A percentile compares a stretch with the other conserved stretches of the same genome.
These are phyloP conservation scores for Zhuqinia jingwanae DNA, from an alignment of 2,888 invertebrate species.

Conservation along the genomic window DNA sequence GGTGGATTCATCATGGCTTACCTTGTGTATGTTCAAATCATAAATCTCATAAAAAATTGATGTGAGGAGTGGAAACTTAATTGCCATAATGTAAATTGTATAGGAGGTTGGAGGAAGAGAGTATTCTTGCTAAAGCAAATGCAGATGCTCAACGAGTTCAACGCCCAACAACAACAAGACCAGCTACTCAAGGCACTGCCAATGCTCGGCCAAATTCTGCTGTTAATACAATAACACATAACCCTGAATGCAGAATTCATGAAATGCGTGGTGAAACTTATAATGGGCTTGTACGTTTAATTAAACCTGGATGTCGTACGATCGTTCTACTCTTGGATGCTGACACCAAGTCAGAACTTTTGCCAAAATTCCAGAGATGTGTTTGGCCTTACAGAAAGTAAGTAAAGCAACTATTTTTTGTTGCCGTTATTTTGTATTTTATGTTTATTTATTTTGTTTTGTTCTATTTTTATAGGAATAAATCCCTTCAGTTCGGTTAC, in stretches of 20 bases:
- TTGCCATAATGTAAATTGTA: neutral
- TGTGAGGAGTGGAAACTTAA: neutral
- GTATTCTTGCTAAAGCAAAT: constrained; percentile 78
- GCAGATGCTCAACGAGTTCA: constrained; percentile 74
- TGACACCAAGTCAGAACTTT: constrained; percentile 91
- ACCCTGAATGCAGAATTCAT: constrained; percentile 90
- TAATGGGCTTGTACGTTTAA: constrained; percentile 93
- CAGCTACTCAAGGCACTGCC: constrained; percentile 58
- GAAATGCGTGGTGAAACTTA: constrained; percentile 97
- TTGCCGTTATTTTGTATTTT: neutral
- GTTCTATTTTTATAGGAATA: constrained; percentile 87
- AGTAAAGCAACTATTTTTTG: constrained; percentile 81
- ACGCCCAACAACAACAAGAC: constrained; percentile 63
- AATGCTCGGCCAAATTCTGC: constrained; percentile 60
- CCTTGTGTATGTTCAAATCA: constrained; percentile 84
- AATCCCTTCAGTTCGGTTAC: constrained; percentile 96
- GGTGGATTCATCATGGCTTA: constrained; percentile 94
- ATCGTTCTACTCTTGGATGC: constrained; percentile 94
- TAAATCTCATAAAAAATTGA: constrained; percentile 2
- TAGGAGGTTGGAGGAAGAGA: constrained; percentile 77
- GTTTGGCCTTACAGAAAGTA: constrained; percentile 98
- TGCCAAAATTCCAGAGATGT: constrained; percentile 95
- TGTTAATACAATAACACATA: constrained; percentile 78
- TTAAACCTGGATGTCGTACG: constrained; percentile 97
- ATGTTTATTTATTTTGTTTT: neutral